Conservation (phyloP, 30 jellyfish, hydroid and myxozoan species). For the Pelagia noctiluca region DNA sequence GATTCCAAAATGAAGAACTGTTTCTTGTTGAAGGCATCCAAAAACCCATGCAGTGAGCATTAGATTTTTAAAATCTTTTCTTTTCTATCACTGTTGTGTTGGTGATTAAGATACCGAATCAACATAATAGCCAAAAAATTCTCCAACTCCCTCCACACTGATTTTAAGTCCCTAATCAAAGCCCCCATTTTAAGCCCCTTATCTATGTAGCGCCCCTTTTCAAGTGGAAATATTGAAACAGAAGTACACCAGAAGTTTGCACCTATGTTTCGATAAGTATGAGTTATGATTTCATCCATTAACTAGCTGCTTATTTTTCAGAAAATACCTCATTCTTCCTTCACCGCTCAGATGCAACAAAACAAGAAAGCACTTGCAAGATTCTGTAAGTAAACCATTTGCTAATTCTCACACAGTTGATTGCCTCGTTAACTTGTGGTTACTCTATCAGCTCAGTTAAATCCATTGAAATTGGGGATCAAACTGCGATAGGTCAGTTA, state of each 20-base stretch:
- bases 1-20: conserved; percentile 43
- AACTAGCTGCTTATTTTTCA: conserved; percentile 8
- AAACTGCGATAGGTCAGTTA: no score
- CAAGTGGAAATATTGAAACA: no score
- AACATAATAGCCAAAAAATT: no score
- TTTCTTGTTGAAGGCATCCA: conserved; percentile 70
- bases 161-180: not conserved
- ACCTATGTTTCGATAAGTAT: not conserved
- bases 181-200: not conserved
- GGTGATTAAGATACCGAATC: no score
- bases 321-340: conserved; percentile 60
- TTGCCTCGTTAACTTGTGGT: no score
- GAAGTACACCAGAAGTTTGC: no score
- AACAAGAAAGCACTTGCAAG: conserved; percentile 51
- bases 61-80: not conserved
- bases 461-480: no score
- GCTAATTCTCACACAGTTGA: no score
- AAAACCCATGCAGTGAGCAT: conserved; percentile 64
- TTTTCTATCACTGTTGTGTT: not conserved
- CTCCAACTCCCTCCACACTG: not conserved
- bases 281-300: not conserved
- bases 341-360: conserved; percentile 68
- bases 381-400: conserved; percentile 38
- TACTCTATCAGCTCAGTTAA: no score
- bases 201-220: no score